These are phyloP conservation scores for Amyelois transitella DNA, from an alignment of 1,140 invertebrate species.

Conservation along the genomic window DNA sequence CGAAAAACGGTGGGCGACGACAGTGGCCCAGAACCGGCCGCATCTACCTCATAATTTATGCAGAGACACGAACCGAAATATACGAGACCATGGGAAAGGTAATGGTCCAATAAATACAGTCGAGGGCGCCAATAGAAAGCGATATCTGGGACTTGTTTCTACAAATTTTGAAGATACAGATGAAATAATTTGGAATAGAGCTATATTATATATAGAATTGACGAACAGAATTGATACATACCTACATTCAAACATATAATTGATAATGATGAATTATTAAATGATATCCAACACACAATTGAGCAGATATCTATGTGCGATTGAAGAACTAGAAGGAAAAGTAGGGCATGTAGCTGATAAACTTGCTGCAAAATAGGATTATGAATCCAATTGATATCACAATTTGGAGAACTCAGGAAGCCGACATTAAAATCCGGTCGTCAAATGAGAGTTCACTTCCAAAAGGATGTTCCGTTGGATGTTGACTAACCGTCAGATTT, in stretches of 20 bases:
- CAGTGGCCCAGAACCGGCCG: background rate
- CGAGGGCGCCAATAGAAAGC: slow-evolving; percentile 32
- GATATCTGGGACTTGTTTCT: background rate
- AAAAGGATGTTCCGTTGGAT: background rate
- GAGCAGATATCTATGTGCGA: too few relatives aligned
- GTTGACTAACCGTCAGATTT: background rate
- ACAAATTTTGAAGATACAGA: slow-evolving; percentile 20
- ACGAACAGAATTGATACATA: too few relatives aligned
- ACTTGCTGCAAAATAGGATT: background rate
- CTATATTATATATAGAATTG: too few relatives aligned
- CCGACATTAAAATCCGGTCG: background rate
- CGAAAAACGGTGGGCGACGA: background rate
- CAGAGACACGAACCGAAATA: slow-evolving; percentile 31
- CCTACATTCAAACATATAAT: too few relatives aligned
- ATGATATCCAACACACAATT: too few relatives aligned
- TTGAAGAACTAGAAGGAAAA: too few relatives aligned
- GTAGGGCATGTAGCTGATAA: too few relatives aligned
- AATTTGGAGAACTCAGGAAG: background rate
- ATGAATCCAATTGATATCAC: background rate
- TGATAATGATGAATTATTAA: too few relatives aligned
- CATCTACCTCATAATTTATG: slow-evolving; percentile 29
- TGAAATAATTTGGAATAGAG: too few relatives aligned
- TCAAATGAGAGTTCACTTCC: background rate
- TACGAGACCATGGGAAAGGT: slow-evolving; percentile 24
- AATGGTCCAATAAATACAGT: slow-evolving; percentile 28